Conservation (phyloP, 2,888 invertebrate species). For the Sminthurides aquaticus region DNA sequence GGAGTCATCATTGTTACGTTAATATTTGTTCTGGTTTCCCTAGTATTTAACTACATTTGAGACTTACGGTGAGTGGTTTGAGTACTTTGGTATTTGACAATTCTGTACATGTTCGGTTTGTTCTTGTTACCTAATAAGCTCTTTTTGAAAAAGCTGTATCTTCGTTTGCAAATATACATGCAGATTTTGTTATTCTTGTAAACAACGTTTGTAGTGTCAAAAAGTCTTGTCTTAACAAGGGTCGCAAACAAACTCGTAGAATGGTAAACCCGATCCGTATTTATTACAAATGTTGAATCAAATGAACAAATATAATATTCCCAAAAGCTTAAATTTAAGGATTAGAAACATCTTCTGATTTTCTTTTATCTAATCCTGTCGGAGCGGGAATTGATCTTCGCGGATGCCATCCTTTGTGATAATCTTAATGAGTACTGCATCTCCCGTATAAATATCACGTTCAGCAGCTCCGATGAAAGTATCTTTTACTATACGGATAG, state of each 20-base stretch:
- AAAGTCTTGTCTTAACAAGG: too few species aligned
- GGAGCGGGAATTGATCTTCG: constrained; percentile 64
- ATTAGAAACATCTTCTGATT: too few species aligned
- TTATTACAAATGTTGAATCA: neutral
- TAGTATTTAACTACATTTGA: too few species aligned
- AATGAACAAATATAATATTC: neutral
- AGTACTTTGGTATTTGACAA: too few species aligned
- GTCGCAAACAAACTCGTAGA: too few species aligned
- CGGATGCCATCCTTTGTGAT: constrained; percentile 81
- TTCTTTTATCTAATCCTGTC: constrained; percentile 84
- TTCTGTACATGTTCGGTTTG: too few species aligned
- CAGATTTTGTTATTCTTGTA: neutral
- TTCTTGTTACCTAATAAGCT: too few species aligned
- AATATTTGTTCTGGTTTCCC: too few species aligned
- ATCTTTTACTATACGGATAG: constrained; percentile 79
- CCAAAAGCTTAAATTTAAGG: neutral
- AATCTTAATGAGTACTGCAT: constrained; percentile 74
- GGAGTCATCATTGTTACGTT: too few species aligned
- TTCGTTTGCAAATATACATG: neutral
- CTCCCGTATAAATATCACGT: constrained; percentile 95
- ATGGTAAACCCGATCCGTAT: neutral
- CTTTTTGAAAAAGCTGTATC: too few species aligned
- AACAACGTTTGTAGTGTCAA: too few species aligned
- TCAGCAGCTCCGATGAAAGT: constrained; percentile 97
- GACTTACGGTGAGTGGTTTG: too few species aligned